Percentiles rank a stretch among this genome's conserved stretches.
Evolutionary conservation across 35 echinoderm and acorn worm genomes (phyloP).

Genomic region (Acanthaster planci): DNA sequence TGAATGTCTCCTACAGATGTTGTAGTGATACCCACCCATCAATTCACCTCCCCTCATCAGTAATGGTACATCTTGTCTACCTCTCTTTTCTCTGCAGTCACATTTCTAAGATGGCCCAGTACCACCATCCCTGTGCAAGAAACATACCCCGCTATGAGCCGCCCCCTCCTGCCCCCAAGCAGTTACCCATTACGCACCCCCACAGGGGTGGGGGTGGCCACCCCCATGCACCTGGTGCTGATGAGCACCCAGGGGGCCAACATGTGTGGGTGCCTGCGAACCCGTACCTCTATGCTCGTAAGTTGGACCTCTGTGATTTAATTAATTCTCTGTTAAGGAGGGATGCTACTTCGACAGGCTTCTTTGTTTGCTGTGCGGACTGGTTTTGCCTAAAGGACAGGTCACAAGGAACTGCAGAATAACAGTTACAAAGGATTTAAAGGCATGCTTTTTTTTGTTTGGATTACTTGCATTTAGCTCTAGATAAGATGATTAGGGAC

Average conservation of each 20-base stretch:
- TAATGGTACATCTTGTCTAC: background rate
- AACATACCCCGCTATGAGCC: constrained; percentile 69
- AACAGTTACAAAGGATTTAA: too few relatives aligned
- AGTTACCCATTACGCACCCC: constrained; percentile 39
- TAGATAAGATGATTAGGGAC: too few relatives aligned
- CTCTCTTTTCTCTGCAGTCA: constrained; percentile 43
- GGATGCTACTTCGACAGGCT: too few relatives aligned
- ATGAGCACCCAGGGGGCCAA: constrained; percentile 7
- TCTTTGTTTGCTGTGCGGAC: too few relatives aligned
- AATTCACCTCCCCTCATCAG: background rate
- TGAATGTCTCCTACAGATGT: too few relatives aligned
- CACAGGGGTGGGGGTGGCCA: background rate
- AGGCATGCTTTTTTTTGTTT: too few relatives aligned
- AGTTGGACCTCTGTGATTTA: background rate
- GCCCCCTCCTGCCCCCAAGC: constrained; percentile 64
- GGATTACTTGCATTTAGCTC: too few relatives aligned
- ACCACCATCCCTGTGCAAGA: constrained; percentile 83
- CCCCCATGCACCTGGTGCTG: background rate
- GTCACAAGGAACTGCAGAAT: too few relatives aligned
- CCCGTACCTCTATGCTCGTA: constrained; percentile 90
- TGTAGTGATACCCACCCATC: too few relatives aligned
- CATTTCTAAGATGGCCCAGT: constrained; percentile 74
- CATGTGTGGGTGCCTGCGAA: constrained; percentile 87
- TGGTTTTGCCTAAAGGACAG: too few relatives aligned
- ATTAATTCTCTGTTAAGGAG: too few relatives aligned